phyloP scores from a whole-genome alignment of 1,140 invertebrate genomes.

The Ceratina japonica region DNA sequence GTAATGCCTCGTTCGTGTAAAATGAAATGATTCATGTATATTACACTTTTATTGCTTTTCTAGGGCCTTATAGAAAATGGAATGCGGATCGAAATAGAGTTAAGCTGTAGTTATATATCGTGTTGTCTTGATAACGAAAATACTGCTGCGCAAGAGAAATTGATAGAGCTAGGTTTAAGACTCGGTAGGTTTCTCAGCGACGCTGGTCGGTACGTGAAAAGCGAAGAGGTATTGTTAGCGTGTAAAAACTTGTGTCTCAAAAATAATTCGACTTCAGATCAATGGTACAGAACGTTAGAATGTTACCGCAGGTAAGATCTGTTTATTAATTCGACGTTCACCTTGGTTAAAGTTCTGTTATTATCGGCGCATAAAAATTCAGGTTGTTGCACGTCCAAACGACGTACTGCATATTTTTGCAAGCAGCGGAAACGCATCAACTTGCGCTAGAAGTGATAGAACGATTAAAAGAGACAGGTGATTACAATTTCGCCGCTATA shows the following conservation, averaged over 20 bases:
- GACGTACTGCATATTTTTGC: slow-evolving; percentile 87
- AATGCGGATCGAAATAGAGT: slow-evolving; percentile 79
- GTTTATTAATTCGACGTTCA: not conserved
- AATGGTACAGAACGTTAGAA: slow-evolving; percentile 82
- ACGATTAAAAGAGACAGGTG: slow-evolving; percentile 74
- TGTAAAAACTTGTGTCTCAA: slow-evolving; percentile 83
- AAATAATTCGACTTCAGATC: slow-evolving; percentile 76
- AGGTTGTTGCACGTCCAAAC: slow-evolving; percentile 91
- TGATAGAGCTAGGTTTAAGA: slow-evolving; percentile 81
- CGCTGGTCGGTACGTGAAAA: slow-evolving; percentile 90
- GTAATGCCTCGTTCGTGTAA: slow-evolving; percentile 64
- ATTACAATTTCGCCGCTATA: slow-evolving; percentile 84
- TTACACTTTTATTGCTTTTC: slow-evolving; percentile 36
- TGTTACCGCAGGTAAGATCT: slow-evolving; percentile 85
- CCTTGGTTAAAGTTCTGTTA: not conserved
- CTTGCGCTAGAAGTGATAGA: slow-evolving; percentile 81
- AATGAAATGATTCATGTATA: not conserved
- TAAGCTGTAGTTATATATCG: slow-evolving; percentile 78
- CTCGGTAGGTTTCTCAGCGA: slow-evolving; percentile 90
- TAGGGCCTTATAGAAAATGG: slow-evolving; percentile 84
- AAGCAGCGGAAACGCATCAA: slow-evolving; percentile 84
- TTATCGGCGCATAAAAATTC: slow-evolving; percentile 57
- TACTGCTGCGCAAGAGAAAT: slow-evolving; percentile 56
- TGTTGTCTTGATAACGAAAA: slow-evolving; percentile 67
- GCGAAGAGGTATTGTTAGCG: slow-evolving; percentile 84